phyloP scores from a whole-genome alignment of 2,797 vertebrate genomes.

The Cetoscarus ocellatus region DNA sequence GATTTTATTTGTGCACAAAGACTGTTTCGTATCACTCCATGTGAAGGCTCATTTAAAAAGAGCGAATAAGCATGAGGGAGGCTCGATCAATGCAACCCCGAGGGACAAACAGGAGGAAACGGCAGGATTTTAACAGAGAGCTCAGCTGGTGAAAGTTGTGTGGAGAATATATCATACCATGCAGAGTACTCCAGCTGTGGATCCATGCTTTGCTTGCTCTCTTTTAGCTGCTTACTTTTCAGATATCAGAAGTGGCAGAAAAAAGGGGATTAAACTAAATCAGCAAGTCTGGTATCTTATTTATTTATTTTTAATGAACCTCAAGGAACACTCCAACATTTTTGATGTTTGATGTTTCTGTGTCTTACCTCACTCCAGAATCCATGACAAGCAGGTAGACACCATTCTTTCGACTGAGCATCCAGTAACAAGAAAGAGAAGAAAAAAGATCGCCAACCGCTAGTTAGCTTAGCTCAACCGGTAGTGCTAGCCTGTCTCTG shows the following conservation, averaged over 20 bases:
- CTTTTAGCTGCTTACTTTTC: neutral
- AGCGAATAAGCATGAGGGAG: constrained; percentile 35
- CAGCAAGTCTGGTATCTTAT: too few species aligned
- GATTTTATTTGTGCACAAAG: constrained; percentile 57
- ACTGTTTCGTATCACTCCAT: constrained; percentile 49
- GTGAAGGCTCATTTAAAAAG: constrained; percentile 62
- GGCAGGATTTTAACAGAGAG: constrained; percentile 50
- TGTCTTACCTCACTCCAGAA: too few species aligned
- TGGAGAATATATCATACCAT: constrained; percentile 46
- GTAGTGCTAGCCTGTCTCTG: too few species aligned
- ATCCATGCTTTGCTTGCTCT: constrained; percentile 2
- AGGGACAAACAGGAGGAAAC: constrained; percentile 32
- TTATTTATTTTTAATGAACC: too few species aligned
- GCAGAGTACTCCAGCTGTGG: constrained; percentile 17
- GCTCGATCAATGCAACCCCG: constrained; percentile 58
- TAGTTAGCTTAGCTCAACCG: too few species aligned
- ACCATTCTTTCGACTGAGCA: too few species aligned
- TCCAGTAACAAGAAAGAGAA: too few species aligned
- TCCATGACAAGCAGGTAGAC: too few species aligned
- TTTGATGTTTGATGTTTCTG: too few species aligned
- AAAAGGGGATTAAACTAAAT: neutral
- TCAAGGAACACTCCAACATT: too few species aligned
- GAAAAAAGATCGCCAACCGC: too few species aligned
- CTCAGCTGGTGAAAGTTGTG: constrained; percentile 38
- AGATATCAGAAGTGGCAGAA: neutral